Evolutionary conservation across 2,797 vertebrate genomes (phyloP).

Genomic region (Ptychobarbus kaznakovi): DNA sequence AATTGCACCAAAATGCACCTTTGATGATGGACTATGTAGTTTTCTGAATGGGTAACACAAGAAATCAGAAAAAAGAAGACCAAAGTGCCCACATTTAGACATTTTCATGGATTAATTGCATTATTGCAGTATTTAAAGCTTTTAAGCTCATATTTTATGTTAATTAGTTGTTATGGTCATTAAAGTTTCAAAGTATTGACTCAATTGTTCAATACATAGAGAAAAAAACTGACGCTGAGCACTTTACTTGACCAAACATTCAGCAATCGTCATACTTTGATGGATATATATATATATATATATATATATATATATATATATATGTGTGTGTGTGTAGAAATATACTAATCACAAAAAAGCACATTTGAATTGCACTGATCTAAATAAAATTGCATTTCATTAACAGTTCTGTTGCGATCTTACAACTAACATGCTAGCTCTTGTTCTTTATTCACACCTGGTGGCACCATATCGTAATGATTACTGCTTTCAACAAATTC

Average conservation of each 20-base stretch:
- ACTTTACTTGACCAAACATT: constrained; percentile 18
- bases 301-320: too few relatives aligned
- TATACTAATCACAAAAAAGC: not conserved
- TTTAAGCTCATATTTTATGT: not conserved
- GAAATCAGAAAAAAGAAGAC: not conserved
- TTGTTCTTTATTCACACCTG: not conserved
- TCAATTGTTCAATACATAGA: not conserved
- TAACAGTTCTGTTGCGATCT: not conserved
- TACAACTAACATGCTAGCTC: not conserved
- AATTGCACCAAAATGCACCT: too few relatives aligned
- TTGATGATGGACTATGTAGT: not conserved
- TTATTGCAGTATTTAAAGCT: constrained; percentile 3
- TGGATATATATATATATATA: not conserved
- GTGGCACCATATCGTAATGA: not conserved
- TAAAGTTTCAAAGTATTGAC: constrained; percentile 12
- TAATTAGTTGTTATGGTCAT: constrained; percentile 2
- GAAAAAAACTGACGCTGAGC: not conserved
- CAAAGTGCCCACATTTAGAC: not conserved
- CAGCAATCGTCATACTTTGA: not conserved
- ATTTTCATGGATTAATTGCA: not conserved
- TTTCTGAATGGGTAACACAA: not conserved
- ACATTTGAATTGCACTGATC: constrained; percentile 13
- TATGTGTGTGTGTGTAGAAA: not conserved
- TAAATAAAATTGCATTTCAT: not conserved
- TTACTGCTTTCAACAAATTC: not conserved